Conservation (phyloP, 2,113 vertebrate genomes). For the Gymnorhina tibicen region DNA sequence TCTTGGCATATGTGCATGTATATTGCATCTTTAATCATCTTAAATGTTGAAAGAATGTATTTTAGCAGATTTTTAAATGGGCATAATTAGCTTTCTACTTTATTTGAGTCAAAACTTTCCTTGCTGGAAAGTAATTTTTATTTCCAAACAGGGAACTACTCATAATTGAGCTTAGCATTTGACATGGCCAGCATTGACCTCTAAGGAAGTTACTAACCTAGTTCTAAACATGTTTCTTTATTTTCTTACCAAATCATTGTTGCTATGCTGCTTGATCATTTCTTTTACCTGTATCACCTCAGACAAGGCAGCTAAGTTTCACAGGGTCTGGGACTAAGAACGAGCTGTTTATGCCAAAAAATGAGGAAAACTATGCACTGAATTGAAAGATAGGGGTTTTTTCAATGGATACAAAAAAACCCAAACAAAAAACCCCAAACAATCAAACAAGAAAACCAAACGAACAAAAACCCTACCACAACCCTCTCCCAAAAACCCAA, state of each 20-base stretch:
- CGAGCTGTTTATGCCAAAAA: background rate
- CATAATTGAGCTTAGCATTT: background rate
- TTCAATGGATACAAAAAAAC: background rate
- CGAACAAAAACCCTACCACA: background rate
- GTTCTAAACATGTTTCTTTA: background rate
- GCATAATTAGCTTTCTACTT: background rate
- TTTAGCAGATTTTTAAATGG: background rate
- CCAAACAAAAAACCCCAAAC: background rate
- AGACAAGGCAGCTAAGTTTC: background rate
- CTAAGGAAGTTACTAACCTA: background rate
- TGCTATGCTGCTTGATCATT: fast-evolving
- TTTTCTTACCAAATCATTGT: background rate
- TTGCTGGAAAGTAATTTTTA: background rate
- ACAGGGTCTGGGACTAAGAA: background rate
- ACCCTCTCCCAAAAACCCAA: fast-evolving
- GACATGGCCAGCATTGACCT: background rate
- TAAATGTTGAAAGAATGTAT: background rate
- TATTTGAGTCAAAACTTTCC: background rate
- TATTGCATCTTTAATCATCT: background rate
- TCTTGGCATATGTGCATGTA: fast-evolving
- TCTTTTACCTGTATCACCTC: background rate
- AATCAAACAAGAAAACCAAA: background rate
- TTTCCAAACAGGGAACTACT: background rate
- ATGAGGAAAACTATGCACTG: background rate
- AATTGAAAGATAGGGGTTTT: background rate